Evolutionary conservation across 2,888 invertebrate species (phyloP).

Genomic region (Desoria tigrina): DNA sequence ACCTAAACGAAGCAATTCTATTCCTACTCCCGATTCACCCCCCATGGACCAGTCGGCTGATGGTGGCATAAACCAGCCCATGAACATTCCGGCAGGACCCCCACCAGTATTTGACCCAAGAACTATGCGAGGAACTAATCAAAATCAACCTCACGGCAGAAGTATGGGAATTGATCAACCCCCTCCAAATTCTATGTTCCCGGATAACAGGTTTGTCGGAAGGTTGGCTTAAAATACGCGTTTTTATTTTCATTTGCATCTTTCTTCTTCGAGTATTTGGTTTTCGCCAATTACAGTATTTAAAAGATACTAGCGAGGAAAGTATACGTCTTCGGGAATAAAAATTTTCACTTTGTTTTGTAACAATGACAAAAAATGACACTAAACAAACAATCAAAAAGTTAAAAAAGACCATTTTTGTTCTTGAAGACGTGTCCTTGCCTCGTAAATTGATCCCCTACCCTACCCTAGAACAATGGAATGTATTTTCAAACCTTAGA

Average conservation of each 20-base stretch:
- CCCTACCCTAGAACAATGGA: too few species aligned
- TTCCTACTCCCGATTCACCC: slow-evolving; percentile 32
- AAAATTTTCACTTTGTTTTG: too few species aligned
- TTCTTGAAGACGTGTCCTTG: too few species aligned
- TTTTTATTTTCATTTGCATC: slow-evolving; percentile 10
- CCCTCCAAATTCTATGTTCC: slow-evolving; percentile 14
- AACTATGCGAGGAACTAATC: slow-evolving; percentile 26
- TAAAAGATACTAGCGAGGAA: too few species aligned
- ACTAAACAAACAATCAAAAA: too few species aligned
- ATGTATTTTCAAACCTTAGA: too few species aligned
- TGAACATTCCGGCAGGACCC: slow-evolving; percentile 37
- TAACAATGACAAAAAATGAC: too few species aligned
- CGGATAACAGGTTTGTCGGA: slow-evolving; percentile 38
- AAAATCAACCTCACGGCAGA: background rate
- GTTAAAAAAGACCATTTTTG: too few species aligned
- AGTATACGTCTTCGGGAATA: too few species aligned
- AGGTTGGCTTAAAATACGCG: slow-evolving; percentile 13
- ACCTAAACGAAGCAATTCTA: slow-evolving; percentile 28
- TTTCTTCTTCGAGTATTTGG: background rate
- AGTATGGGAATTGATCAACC: slow-evolving; percentile 4
- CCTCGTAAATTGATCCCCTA: too few species aligned
- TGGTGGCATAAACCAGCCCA: slow-evolving; percentile 22
- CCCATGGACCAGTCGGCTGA: slow-evolving; percentile 34
- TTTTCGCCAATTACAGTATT: too few species aligned
- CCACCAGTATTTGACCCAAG: slow-evolving; percentile 37